Conservation (phyloP, 2,113 vertebrate genomes). For the Laticauda laticaudata region DNA sequence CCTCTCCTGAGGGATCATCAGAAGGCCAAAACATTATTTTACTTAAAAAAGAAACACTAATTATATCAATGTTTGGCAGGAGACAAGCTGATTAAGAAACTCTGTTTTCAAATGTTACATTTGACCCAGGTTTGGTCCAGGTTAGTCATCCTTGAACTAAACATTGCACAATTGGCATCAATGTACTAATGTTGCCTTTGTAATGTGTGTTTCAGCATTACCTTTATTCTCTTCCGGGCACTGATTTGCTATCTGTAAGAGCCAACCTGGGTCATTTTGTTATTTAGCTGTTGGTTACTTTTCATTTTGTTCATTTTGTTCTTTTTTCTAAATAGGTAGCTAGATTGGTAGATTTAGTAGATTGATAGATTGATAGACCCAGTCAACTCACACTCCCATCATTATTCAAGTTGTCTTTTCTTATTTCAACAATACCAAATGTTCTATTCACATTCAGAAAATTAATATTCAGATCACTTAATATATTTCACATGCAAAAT, state of each 20-base stretch:
- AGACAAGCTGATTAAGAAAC: neutral
- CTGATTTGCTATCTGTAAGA: conserved; percentile 7
- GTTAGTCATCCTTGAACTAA: neutral
- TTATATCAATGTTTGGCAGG: neutral
- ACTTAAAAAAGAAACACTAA: neutral
- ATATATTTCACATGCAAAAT: conserved; percentile 22
- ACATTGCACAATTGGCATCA: neutral
- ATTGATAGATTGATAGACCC: neutral
- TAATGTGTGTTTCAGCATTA: neutral
- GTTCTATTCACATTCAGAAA: neutral
- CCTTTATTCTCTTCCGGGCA: neutral
- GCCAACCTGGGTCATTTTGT: neutral
- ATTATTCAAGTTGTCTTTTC: conserved; percentile 19
- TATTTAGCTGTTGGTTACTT: neutral
- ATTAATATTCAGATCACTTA: conserved; percentile 15
- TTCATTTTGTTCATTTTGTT: conserved; percentile 6
- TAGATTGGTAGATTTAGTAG: neutral
- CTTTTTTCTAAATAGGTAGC: conserved; percentile 1
- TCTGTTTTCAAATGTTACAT: neutral
- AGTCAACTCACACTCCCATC: conserved; percentile 2
- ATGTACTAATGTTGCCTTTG: conserved; percentile 7
- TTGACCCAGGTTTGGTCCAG: neutral
- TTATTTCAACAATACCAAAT: neutral
- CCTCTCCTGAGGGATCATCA: neutral
- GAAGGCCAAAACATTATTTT: neutral